Evolutionary conservation across 2,888 invertebrate genomes (phyloP).

Genomic region (Campoplex nolae): DNA sequence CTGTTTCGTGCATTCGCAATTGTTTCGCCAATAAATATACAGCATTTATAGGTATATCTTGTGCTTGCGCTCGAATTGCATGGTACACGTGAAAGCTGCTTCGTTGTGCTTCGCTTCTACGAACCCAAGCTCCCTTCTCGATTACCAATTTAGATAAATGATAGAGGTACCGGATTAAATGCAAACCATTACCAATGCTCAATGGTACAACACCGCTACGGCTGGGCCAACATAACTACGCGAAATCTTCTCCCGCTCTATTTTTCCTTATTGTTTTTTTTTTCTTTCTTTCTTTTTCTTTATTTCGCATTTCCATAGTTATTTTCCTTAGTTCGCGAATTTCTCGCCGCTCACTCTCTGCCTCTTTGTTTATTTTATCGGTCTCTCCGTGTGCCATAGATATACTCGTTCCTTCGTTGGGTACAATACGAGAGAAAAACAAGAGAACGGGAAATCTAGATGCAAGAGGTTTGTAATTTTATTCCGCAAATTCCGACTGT

Average conservation of each 20-base stretch:
- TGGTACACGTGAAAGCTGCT: conserved; percentile 34
- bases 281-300: conserved; percentile 16
- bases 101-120: conserved; percentile 8
- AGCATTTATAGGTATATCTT: conserved; percentile 6
- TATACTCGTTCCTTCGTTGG: conserved; percentile 23
- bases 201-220: conserved; percentile 55
- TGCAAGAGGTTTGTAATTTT: conserved; percentile 76
- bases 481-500: conserved; percentile 74
- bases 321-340: conserved; percentile 30
- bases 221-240: conserved; percentile 9
- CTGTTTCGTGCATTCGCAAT: conserved; percentile 46
- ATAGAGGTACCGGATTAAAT: conserved; percentile 78
- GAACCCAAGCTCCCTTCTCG: conserved; percentile 64
- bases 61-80: not conserved
- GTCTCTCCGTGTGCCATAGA: conserved; percentile 44
- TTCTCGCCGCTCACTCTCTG: conserved; percentile 8
- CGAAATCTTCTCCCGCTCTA: conserved; percentile 33
- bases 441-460: conserved; percentile 41
- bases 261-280: conserved; percentile 23
- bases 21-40: conserved; percentile 52
- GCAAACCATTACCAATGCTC: conserved; percentile 79
- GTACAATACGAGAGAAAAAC: not conserved
- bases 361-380: conserved; percentile 32
- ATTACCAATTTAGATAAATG: conserved; percentile 81
- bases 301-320: conserved; percentile 11